phyloP scores from a whole-genome alignment of 1,140 invertebrate genomes.

The Lasaia peninsularis region DNA sequence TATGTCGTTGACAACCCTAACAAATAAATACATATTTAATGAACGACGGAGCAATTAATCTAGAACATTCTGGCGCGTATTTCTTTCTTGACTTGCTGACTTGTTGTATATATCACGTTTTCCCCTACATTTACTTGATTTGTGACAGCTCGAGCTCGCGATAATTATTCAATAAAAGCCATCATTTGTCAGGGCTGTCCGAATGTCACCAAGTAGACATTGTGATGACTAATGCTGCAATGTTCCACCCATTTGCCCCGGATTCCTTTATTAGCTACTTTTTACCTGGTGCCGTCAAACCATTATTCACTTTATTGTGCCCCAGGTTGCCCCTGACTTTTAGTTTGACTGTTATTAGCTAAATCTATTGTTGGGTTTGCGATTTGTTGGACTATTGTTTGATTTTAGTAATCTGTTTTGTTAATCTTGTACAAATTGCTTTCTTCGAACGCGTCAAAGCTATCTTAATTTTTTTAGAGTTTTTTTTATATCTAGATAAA shows the following conservation, averaged over 20 bases:
- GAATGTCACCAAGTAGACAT: conserved; percentile 62
- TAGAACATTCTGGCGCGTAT: background rate
- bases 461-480: too few species aligned
- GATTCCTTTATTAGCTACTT: conserved; percentile 61
- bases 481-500: too few species aligned
- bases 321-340: conserved; percentile 38
- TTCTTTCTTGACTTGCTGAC: conserved; percentile 17
- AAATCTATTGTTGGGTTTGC: conserved; percentile 16
- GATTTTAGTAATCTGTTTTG: background rate
- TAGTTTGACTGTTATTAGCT: conserved; percentile 27
- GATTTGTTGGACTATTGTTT: background rate
- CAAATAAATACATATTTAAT: background rate
- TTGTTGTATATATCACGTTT: conserved; percentile 29
- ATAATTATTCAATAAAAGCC: conserved; percentile 72
- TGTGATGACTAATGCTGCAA: conserved; percentile 65
- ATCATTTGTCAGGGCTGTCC: conserved; percentile 66
- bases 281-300: conserved; percentile 55
- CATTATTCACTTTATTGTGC: conserved; percentile 67
- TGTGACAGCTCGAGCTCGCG: conserved; percentile 35
- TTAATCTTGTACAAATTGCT: too few species aligned
- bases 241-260: conserved; percentile 58
- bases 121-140: conserved; percentile 39
- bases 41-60: conserved; percentile 10
- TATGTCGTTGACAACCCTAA: background rate
- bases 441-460: too few species aligned